phyloP scores from a whole-genome alignment of 2,797 vertebrate species.

The Periparus ater region DNA sequence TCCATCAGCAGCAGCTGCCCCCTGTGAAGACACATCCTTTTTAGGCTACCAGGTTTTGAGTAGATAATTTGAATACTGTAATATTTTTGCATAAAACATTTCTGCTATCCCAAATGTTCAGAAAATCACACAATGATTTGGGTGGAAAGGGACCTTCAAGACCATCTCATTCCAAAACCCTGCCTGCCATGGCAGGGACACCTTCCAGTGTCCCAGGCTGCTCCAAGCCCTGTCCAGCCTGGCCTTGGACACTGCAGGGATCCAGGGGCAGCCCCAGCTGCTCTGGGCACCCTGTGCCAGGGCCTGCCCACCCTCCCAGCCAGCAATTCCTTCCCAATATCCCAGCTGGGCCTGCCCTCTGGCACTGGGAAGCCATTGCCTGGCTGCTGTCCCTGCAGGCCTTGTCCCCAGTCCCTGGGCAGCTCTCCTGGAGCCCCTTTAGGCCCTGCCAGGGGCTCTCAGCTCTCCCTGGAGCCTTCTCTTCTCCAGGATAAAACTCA shows the following conservation, averaged over 20 bases:
- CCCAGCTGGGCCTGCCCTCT: not conserved
- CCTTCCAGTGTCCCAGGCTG: fast-evolving
- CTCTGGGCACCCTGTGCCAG: not conserved
- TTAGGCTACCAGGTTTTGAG: not conserved
- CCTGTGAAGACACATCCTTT: not conserved
- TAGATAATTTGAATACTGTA: not conserved
- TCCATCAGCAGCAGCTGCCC: not conserved
- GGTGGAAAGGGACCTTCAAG: not conserved
- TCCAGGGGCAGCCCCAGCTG: not conserved
- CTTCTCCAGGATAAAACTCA: not conserved
- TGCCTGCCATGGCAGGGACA: not conserved
- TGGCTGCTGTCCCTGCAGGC: fast-evolving
- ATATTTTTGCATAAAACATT: not conserved
- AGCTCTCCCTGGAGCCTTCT: not conserved
- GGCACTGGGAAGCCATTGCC: not conserved
- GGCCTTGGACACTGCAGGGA: not conserved
- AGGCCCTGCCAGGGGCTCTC: not conserved
- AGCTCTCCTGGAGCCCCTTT: not conserved
- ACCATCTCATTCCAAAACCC: not conserved
- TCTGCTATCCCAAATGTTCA: not conserved
- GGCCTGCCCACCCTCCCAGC: not conserved
- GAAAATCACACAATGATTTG: not conserved
- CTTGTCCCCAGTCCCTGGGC: not conserved
- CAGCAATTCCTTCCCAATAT: not conserved
- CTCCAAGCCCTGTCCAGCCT: not conserved